phyloP scores from a whole-genome alignment of 2,888 invertebrate genomes.

The Schrankia costaestrigalis region DNA sequence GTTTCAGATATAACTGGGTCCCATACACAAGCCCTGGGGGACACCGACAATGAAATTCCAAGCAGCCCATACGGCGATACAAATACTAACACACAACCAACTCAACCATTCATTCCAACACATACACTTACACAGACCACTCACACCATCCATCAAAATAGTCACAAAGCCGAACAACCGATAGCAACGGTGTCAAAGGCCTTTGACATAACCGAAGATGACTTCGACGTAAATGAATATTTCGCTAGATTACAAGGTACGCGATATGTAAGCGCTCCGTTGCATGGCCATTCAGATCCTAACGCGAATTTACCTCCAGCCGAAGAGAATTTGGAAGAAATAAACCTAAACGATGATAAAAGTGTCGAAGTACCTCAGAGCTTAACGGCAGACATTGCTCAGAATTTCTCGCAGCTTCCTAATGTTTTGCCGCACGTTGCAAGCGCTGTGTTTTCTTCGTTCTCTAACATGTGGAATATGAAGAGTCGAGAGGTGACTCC shows the following conservation, averaged over 20 bases:
- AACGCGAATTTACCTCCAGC: slow-evolving; percentile 71
- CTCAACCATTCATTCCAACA: slow-evolving; percentile 21
- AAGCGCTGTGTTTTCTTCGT: slow-evolving; percentile 83
- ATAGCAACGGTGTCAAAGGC: slow-evolving; percentile 43
- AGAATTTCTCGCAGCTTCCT: slow-evolving; percentile 80
- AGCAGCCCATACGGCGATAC: slow-evolving; percentile 54
- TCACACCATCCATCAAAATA: slow-evolving; percentile 11
- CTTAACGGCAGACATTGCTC: slow-evolving; percentile 72
- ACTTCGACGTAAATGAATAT: slow-evolving; percentile 75
- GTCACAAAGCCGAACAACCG: slow-evolving; percentile 14
- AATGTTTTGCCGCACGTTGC: slow-evolving; percentile 81
- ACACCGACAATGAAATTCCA: slow-evolving; percentile 43
- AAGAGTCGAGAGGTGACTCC: slow-evolving; percentile 63
- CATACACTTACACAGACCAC: no score
- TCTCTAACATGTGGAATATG: slow-evolving; percentile 74
- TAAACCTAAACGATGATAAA: slow-evolving; percentile 61
- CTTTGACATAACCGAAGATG: slow-evolving; percentile 56
- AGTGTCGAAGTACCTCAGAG: slow-evolving; percentile 51
- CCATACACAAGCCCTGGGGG: slow-evolving; percentile 42
- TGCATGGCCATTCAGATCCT: slow-evolving; percentile 65
- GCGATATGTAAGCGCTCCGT: slow-evolving; percentile 67
- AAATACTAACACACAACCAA: slow-evolving; percentile 34
- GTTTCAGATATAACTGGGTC: slow-evolving; percentile 62
- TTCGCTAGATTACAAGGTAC: slow-evolving; percentile 71
- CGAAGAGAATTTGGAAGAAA: slow-evolving; percentile 69